Conservation (phyloP, 2,113 vertebrate species). For the Bagarius yarrelli region DNA sequence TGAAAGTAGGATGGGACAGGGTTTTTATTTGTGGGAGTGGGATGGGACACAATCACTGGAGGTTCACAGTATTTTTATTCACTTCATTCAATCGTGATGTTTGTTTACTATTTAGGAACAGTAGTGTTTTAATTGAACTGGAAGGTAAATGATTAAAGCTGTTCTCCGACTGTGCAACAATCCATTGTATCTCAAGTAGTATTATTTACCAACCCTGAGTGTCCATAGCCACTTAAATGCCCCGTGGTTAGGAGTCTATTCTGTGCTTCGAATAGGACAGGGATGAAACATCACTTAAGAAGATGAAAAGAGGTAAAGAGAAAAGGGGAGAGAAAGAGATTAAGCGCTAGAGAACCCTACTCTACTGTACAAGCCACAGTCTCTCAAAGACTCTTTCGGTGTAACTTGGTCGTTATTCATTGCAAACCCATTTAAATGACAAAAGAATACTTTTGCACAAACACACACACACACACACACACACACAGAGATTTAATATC, state of each 20-base stretch:
- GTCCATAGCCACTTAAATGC: constrained; percentile 48
- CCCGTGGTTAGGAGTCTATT: constrained; percentile 62
- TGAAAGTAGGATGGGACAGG: no score
- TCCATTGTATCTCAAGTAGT: not conserved
- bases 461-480: constrained; percentile 32
- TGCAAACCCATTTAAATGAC: constrained; percentile 67
- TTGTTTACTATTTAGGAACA: not conserved
- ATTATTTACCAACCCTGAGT: not conserved
- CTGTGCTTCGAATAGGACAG: constrained; percentile 63
- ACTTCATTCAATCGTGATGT: not conserved
- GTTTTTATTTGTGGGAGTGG: no score
- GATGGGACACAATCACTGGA: not conserved
- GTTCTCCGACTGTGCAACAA: not conserved
- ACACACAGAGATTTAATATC: constrained; percentile 31
- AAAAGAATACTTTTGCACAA: constrained; percentile 75
- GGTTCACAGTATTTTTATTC: not conserved
- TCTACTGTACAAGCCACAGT: constrained; percentile 56
- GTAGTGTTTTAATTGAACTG: not conserved
- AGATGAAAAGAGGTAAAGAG: constrained; percentile 61
- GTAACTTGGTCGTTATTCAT: constrained; percentile 67
- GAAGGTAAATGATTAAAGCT: not conserved
- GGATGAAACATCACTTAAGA: constrained; percentile 61
- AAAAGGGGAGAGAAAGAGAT: constrained; percentile 61
- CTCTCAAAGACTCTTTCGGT: constrained; percentile 53
- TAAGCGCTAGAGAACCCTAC: constrained; percentile 62